Evolutionary conservation across 1,140 invertebrate genomes (phyloP).

Genomic region (Frieseomelitta varia): DNA sequence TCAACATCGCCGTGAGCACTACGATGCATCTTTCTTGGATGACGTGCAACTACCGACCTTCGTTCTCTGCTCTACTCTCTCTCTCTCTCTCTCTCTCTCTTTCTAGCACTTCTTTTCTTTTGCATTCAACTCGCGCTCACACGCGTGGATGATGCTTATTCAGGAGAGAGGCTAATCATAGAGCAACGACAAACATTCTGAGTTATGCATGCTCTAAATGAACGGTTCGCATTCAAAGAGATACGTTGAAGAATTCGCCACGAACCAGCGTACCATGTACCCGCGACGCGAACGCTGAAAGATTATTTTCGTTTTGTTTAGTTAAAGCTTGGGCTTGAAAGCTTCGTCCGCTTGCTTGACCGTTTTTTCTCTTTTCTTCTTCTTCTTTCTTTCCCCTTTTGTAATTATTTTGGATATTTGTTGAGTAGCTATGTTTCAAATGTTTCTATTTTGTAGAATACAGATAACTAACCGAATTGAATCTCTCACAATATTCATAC

Average conservation of each 20-base stretch:
- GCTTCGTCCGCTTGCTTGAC: not conserved
- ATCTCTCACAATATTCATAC: too few relatives aligned
- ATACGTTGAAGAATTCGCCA: conserved; percentile 32
- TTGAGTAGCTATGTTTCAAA: not conserved
- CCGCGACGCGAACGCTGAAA: conserved; percentile 1
- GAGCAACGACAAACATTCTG: conserved; percentile 56
- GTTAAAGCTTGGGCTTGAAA: not conserved
- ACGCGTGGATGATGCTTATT: conserved; percentile 47
- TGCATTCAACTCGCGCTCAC: not conserved
- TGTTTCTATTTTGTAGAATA: not conserved
- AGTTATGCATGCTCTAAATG: conserved; percentile 45
- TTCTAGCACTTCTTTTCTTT: not conserved
- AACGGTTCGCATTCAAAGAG: conserved; percentile 31
- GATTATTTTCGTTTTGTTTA: conserved; percentile 16
- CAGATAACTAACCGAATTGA: too few relatives aligned
- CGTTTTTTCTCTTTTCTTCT: not conserved
- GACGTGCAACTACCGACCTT: conserved; percentile 65
- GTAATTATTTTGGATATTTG: not conserved
- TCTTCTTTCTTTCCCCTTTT: too few relatives aligned
- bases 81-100: not conserved
- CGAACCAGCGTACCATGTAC: not conserved
- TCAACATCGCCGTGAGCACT: conserved; percentile 48
- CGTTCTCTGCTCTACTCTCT: conserved; percentile 27
- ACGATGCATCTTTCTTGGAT: conserved; percentile 67
- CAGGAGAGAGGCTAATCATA: conserved; percentile 64